Base-by-base conservation (phyloP, 2,888 invertebrate species). In the Brachyopa scutellaris region DNA sequence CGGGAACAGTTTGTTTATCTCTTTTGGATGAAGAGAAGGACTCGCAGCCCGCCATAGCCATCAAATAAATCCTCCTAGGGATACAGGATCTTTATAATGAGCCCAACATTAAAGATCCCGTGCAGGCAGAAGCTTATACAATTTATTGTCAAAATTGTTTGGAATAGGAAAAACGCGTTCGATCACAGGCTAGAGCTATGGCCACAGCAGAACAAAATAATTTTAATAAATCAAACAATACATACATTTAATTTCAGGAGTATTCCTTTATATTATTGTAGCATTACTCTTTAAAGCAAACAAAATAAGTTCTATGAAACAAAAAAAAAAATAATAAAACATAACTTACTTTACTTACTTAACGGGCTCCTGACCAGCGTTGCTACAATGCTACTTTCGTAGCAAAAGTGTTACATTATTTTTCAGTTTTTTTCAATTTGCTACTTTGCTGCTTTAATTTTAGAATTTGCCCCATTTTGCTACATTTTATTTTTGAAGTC, bases 71-170 rank as follows among this genome's bases (percentile, higher is more conserved):
- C 86, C 92, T 99, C 13, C 93, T 99, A 62, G 98, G 99, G 17
- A 98, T 99, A 86, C 97, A 98, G 91, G 98, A 99, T 91, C 92
- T 99, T 76, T 92, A 99, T 66, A 98, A 98, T 90, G 98, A 98
- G 91, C 98, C 98, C 26, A 99, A 99, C 90, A 95, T 97, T 26
- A 98, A 98, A 90, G 98, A 99, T 92, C 99, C 99, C 47, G 99
- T 98, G 67, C 98, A 99, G 91, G 98, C 98, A 33, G 99, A 99
- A 91, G 98, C 98, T 4, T 99, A 99, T 90, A 98, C 98, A 87
- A 97, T 98, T 90, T 98, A 97, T 89, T 96, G 97, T 92, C 97
- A 97, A 94, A 97, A 98, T 91, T 93, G 97, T 87, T 91, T 95
- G 91, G 98, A 99, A 90, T 99, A 99, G 90, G 98, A 99, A 88